Evolutionary conservation across 2,113 vertebrate genomes (phyloP).

Genomic region (Peucedramus taeniatus): DNA sequence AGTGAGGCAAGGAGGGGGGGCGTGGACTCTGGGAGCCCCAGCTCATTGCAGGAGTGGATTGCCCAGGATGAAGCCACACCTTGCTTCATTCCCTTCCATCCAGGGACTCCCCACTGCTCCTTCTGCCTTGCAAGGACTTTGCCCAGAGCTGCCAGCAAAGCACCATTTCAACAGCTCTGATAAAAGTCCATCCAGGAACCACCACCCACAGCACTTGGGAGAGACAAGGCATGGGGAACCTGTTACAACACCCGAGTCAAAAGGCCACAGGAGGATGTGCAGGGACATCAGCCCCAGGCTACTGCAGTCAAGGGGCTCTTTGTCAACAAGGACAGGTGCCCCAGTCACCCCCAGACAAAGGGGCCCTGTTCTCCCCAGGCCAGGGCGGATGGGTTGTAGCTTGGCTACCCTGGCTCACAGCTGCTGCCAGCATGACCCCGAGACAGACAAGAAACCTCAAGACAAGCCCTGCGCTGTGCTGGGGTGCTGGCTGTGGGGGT

Average conservation of each 20-base stretch:
- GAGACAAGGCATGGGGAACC: fast-evolving
- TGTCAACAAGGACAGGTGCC: constrained; percentile 34
- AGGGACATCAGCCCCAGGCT: background rate
- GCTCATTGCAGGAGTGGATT: background rate
- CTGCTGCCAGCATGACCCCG: background rate
- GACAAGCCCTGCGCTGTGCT: background rate
- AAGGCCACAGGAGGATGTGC: background rate
- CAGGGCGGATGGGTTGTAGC: background rate
- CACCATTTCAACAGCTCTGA: background rate
- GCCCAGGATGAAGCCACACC: background rate
- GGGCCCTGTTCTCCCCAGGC: background rate
- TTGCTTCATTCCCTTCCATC: background rate
- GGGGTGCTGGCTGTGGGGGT: fast-evolving
- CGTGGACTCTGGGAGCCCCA: background rate
- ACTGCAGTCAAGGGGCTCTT: background rate
- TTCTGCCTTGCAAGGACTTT: background rate
- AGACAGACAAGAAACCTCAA: background rate
- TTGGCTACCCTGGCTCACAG: constrained; percentile 2
- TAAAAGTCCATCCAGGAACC: constrained; percentile 26
- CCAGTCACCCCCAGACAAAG: constrained; percentile 13
- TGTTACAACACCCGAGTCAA: background rate
- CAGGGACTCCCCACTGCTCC: background rate
- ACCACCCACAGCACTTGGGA: background rate
- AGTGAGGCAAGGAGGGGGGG: background rate
- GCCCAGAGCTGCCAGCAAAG: background rate